Percentiles rank a stretch among this genome's conserved stretches.
Evolutionary conservation across 2,797 vertebrate genomes (phyloP).

Genomic region (Argyrosomus regius): DNA sequence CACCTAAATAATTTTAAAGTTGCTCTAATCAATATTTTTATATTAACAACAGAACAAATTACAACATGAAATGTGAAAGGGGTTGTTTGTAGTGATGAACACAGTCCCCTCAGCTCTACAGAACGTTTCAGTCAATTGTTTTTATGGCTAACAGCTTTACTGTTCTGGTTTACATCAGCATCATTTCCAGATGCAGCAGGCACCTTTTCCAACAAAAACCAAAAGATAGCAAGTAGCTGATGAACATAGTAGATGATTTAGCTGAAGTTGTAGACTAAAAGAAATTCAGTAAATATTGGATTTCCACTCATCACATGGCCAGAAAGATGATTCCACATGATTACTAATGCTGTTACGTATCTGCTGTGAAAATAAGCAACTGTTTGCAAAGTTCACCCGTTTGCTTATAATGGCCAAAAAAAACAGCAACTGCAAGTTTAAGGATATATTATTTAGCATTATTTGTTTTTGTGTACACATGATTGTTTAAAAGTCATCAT

Average conservation of each 20-base stretch:
- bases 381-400: not conserved
- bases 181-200: too few species aligned
- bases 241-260: not conserved
- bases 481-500: not conserved
- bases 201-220: too few species aligned
- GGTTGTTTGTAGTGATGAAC: not conserved
- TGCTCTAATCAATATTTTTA: not conserved
- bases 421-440: not conserved
- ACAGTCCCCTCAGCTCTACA: not conserved
- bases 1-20: not conserved
- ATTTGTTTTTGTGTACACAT: not conserved
- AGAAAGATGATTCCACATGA: constrained; percentile 13
- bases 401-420: not conserved
- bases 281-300: constrained; percentile 1
- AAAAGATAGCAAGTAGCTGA: not conserved
- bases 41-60: not conserved
- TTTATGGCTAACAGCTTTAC: not conserved
- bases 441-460: not conserved
- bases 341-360: constrained; percentile 1
- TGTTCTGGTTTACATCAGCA: not conserved
- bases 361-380: not conserved
- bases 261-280: too few species aligned
- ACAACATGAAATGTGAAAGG: not conserved
- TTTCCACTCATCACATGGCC: constrained; percentile 8
- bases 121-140: not conserved